Evolutionary conservation across 2,797 vertebrate genomes (phyloP).

Genomic region (Pantherophis vulpinus): DNA sequence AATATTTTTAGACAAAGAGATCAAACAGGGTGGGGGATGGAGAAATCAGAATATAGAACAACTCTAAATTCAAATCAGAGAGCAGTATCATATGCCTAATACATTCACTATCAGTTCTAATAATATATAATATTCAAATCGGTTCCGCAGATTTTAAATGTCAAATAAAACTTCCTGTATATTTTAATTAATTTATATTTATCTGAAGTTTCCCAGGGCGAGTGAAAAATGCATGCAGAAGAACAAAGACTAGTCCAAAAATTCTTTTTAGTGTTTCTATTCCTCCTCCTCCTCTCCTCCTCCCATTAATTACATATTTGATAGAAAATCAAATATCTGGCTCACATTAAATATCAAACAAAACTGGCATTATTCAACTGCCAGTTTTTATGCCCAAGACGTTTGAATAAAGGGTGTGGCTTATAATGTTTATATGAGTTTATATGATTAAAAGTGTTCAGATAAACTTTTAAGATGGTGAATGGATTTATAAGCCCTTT

Average conservation of each 20-base stretch:
- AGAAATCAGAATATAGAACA: not conserved
- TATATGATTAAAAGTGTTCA: not conserved
- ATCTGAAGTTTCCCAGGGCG: not conserved
- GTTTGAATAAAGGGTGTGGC: not conserved
- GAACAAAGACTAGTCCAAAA: not conserved
- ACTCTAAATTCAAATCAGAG: constrained; percentile 11
- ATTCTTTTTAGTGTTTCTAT: not conserved
- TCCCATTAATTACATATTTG: not conserved
- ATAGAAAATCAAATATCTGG: not conserved
- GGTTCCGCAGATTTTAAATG: not conserved
- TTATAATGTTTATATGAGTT: not conserved
- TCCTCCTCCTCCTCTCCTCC: not conserved
- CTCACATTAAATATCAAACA: not conserved
- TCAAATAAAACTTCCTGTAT: not conserved
- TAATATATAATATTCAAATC: no score
- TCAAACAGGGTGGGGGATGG: not conserved
- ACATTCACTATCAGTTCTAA: not conserved
- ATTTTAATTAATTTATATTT: not conserved
- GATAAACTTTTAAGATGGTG: not conserved
- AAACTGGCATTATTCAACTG: not conserved
- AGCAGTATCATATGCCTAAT: not conserved
- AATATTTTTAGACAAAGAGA: not conserved
- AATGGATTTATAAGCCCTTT: not conserved
- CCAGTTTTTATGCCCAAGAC: not conserved
- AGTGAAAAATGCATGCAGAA: not conserved